Evolutionary conservation across 2,113 vertebrate genomes (phyloP).

Genomic region (Callopanchax toddi): DNA sequence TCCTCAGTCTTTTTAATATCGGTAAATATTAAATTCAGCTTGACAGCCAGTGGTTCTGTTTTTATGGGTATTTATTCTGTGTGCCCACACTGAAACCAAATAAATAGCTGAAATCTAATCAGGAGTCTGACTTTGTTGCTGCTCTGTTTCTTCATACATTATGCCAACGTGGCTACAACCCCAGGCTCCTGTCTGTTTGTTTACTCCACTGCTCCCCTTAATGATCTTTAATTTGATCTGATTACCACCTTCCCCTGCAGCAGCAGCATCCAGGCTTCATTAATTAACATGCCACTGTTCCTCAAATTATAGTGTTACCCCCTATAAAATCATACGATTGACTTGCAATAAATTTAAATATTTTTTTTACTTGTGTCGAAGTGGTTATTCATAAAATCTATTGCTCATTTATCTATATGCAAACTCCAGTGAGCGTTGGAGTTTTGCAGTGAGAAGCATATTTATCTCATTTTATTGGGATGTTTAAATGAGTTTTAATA

Average conservation of each 20-base stretch:
- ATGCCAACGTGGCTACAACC: conserved; percentile 12
- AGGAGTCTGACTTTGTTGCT: conserved; percentile 22
- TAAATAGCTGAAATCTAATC: conserved; percentile 49
- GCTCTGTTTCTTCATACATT: conserved; percentile 22
- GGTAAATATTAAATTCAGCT: conserved; percentile 10
- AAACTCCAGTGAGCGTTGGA: background rate
- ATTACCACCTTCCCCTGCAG: conserved; percentile 6
- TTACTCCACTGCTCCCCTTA: conserved; percentile 22
- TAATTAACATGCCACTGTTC: background rate
- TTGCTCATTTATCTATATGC: too few species aligned
- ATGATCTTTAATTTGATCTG: conserved; percentile 35
- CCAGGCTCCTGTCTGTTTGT: conserved; percentile 6
- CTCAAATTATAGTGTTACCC: background rate
- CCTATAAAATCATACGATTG: background rate
- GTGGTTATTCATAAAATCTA: too few species aligned
- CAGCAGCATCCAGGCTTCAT: rapidly evolving
- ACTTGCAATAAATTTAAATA: background rate
- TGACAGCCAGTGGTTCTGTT: conserved; percentile 6
- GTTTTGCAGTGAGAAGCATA: background rate
- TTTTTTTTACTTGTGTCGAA: background rate
- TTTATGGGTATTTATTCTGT: conserved; percentile 24
- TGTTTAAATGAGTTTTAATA: too few species aligned
- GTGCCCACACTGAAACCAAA: background rate
- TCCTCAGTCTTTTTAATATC: background rate
- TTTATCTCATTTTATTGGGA: too few species aligned